Conservation (phyloP, 2,888 invertebrate species). For the Rotaria macrura region DNA sequence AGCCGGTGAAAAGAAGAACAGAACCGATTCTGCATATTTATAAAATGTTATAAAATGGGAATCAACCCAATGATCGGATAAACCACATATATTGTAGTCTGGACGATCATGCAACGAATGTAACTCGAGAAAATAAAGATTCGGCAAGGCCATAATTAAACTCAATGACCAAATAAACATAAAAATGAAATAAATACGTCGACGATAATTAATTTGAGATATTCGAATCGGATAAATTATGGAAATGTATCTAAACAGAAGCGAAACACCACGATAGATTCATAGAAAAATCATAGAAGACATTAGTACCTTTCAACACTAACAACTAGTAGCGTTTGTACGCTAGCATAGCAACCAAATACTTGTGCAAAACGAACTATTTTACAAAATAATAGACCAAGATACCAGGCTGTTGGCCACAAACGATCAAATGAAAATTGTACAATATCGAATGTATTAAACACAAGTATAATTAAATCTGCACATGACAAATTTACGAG, state of each 20-base stretch:
- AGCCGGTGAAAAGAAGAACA: neutral
- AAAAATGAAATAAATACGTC: neutral
- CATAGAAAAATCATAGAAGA: too few species aligned
- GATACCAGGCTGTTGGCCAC: neutral
- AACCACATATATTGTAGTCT: neutral
- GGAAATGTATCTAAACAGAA: neutral
- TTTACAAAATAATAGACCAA: neutral
- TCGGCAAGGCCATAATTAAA: neutral
- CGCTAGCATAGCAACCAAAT: neutral
- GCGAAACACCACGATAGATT: too few species aligned
- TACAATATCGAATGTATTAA: neutral
- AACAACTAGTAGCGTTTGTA: neutral
- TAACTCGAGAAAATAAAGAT: neutral
- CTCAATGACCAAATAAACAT: neutral
- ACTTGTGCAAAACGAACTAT: neutral
- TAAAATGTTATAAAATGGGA: neutral
- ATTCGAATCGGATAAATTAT: neutral
- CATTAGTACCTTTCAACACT: neutral
- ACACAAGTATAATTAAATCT: neutral
- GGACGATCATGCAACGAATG: neutral
- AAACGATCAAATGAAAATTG: neutral
- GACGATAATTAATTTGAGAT: neutral
- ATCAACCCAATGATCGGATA: neutral
- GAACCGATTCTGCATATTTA: neutral
- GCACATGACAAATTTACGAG: neutral